Base-by-base conservation (phyloP, 1,140 invertebrate species). In the Anastatus disparis region DNA sequence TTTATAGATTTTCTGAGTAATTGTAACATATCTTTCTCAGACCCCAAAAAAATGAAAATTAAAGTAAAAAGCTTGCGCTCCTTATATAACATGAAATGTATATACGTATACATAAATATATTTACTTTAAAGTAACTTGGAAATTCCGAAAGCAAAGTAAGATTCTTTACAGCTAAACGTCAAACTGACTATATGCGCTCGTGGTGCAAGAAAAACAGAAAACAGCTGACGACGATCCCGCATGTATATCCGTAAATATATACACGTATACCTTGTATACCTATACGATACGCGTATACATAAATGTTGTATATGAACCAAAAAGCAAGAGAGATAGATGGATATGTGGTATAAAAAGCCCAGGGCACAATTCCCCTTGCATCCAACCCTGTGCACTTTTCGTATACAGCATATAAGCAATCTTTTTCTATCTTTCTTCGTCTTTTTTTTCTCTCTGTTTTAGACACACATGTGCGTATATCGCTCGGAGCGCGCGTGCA, bases 401-500 rank as follows among this genome's bases (percentile, higher is more conserved):
- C 10, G 50, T 22, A 9, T 22, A 29, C 10, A 50, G 46, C 12
- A 4, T 8, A 1, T 2, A 48, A 62, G 20, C 20, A 31, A 9
- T 7, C 20, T 12, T n/a, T 2, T n/a, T n/a, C 15, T 24, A 9
- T 26, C 44, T 20, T 26, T 38, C 24, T 2, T 17, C 9, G 9
- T 38, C 17, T 44, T 12, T 8, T 22, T 35, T 27, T 50, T 24
- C 15, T 20, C 22, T 20, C 2, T n/a, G n/a, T n/a, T n/a, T n/a
- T 7, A 24, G 20, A 13, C 12, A 63, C 4, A 72, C 70, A 56
- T 50, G 73, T 42, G 15, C 10, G 8, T 10, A 10, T 73, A n/a
- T n/a, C n/a, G n/a, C n/a, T 64, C 2, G 27, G 29, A 12, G 35
- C 71, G 68, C 62, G 70, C 72, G 73, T 64, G 68, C 75, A 74